Evolutionary conservation across 1,140 invertebrate species (phyloP), one percentile per base, ranked within the genome.

Genomic region (Apis florea): DNA sequence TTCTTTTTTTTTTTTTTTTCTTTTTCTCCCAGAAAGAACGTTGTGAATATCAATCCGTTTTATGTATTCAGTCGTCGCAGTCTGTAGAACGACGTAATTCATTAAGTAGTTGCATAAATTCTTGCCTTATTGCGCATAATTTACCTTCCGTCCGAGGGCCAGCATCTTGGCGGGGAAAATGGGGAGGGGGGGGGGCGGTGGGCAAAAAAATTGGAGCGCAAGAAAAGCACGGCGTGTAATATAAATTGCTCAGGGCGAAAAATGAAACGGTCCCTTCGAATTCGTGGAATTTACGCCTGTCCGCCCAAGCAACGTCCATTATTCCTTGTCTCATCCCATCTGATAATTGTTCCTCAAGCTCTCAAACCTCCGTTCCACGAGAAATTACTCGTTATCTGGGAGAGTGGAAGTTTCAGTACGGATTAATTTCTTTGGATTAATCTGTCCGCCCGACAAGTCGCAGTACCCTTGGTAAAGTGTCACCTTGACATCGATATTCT

Each of bases 401-500:
- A 6, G 13, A 9, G 24, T 19, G 54, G 9, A 56, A 47, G 8
- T 26, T 49, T 21, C 13, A 3, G 1, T 8, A 5, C 21, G 11
- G 11, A 15, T 26, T 19, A 26, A 21, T 31, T 24, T 19, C 68
- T 13, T 15, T 17, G 15, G 0, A 31, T 24, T 26, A 31, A 47
- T 64, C 51, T 40, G 69, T 54, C 47, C 54, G 40, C 17, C 9
- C 10, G 21, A 5, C 64, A 12, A 47, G 11, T 49, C 12, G 21
- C 31, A 10, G 47, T 78, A 61, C 26, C 61, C 63, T 81, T 68
- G 79, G 40, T 9, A 17, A 3, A 26, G 51, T 53, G 74, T 82
- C 31, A 78, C 47, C 61, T 76, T 77, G 85, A 51, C n/a, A 82
- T 78, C 66, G 69, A 83, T 86, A 86, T 69, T 81, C 70, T 49